Percentiles rank a stretch among this genome's conserved stretches.
Evolutionary conservation across 2,797 vertebrate genomes (phyloP).

Genomic region (Mallotus villosus): DNA sequence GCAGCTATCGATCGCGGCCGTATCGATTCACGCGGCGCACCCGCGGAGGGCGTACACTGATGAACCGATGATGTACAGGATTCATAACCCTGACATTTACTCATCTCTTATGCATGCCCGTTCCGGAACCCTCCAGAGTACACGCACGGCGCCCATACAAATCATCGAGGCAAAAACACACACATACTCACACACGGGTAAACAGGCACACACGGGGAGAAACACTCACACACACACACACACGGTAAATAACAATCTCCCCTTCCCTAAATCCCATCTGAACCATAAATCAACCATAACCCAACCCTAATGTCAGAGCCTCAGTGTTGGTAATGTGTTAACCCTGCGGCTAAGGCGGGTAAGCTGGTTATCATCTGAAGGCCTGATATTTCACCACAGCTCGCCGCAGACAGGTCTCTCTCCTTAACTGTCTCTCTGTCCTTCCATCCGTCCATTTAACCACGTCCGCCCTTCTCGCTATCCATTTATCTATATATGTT

Average conservation of each 20-base stretch:
- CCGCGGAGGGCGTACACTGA: too few relatives aligned
- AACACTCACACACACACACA: neutral
- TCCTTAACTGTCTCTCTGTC: neutral
- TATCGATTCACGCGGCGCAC: neutral
- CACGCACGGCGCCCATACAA: too few relatives aligned
- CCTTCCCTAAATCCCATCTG: neutral
- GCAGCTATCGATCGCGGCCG: neutral
- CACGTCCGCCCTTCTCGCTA: too few relatives aligned
- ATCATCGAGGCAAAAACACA: neutral
- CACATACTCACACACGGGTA: conserved; percentile 2
- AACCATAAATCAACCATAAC: neutral
- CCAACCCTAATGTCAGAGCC: neutral
- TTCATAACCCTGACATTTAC: too few relatives aligned
- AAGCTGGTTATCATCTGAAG: neutral
- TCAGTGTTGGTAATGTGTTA: neutral
- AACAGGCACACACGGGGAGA: neutral
- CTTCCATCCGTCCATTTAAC: too few relatives aligned
- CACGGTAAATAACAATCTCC: neutral
- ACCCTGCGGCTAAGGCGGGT: neutral
- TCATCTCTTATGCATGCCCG: too few relatives aligned
- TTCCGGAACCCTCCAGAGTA: too few relatives aligned
- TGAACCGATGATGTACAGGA: too few relatives aligned
- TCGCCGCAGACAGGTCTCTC: neutral
- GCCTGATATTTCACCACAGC: neutral
- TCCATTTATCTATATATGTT: too few relatives aligned